Evolutionary conservation across 30 jellyfish, hydroid and myxozoan genomes (phyloP).

Genomic region (Morbakka virulenta): DNA sequence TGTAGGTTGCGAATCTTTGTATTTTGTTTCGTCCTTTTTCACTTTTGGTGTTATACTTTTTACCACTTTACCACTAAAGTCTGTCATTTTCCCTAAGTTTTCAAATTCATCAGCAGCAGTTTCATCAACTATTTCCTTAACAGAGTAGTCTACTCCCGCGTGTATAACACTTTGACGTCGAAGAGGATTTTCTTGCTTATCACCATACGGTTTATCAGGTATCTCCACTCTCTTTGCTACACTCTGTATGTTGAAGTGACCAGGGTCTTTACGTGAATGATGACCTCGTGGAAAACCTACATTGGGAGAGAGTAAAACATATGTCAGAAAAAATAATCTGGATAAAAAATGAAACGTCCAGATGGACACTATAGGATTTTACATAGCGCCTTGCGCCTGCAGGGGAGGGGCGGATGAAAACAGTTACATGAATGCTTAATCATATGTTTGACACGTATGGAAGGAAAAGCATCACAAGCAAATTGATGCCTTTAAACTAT

Average conservation of each 20-base stretch:
- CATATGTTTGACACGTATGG: too few species aligned
- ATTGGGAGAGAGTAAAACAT: not conserved
- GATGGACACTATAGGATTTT: too few species aligned
- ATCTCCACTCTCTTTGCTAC: conserved; percentile 58
- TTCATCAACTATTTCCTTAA: conserved; percentile 24
- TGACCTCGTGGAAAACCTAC: not conserved
- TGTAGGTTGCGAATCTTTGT: conserved; percentile 51
- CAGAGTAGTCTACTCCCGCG: conserved; percentile 68
- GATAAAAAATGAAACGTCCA: too few species aligned
- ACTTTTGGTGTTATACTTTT: conserved; percentile 15
- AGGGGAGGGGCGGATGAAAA: too few species aligned
- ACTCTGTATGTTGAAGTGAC: not conserved
- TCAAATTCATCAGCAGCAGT: conserved; percentile 82
- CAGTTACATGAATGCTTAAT: too few species aligned
- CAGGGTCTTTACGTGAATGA: too few species aligned
- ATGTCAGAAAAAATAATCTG: too few species aligned
- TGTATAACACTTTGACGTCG: conserved; percentile 94
- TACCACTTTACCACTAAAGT: conserved; percentile 67
- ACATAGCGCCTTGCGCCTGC: too few species aligned
- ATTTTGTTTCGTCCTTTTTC: conserved; percentile 3
- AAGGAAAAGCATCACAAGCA: too few species aligned
- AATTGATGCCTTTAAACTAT: too few species aligned
- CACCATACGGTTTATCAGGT: not conserved
- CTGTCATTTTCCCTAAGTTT: conserved; percentile 80
- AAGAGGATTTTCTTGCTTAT: conserved; percentile 2